Conservation (phyloP, 1,140 invertebrate species). For the Aphaenogaster floridana region DNA sequence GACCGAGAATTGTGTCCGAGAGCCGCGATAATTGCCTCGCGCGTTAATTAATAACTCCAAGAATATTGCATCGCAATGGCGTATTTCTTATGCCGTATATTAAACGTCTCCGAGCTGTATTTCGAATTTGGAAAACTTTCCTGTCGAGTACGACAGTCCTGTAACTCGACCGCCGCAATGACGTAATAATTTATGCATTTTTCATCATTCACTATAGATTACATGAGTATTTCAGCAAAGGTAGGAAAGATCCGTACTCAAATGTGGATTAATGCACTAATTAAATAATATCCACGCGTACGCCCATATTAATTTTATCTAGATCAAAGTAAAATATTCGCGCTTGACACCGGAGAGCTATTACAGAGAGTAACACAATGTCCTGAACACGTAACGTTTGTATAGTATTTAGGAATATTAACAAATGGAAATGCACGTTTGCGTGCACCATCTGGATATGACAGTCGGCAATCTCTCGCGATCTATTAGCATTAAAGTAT, state of each 20-base stretch:
- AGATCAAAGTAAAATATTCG: slow-evolving; percentile 11
- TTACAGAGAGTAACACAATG: slow-evolving; percentile 2
- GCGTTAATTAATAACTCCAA: slow-evolving; percentile 51
- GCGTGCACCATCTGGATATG: slow-evolving; percentile 32
- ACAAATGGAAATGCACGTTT: slow-evolving; percentile 36
- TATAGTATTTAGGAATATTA: slow-evolving; percentile 36
- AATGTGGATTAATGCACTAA: not conserved
- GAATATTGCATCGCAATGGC: slow-evolving; percentile 25
- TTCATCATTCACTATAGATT: not conserved
- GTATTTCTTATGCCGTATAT: slow-evolving; percentile 21
- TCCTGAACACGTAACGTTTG: not conserved
- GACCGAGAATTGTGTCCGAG: slow-evolving; percentile 37
- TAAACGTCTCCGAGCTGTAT: slow-evolving; percentile 2
- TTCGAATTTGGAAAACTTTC: slow-evolving; percentile 31
- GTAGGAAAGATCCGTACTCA: not conserved
- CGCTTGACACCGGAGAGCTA: not conserved
- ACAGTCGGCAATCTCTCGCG: slow-evolving; percentile 44
- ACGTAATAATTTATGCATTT: not conserved
- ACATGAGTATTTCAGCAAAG: not conserved
- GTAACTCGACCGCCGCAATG: not conserved
- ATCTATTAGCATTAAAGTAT: slow-evolving; percentile 58
- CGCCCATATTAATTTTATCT: not conserved
- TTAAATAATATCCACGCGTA: not conserved
- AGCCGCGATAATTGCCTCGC: slow-evolving; percentile 40
- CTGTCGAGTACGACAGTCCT: not conserved